phyloP scores from a whole-genome alignment of 2,113 vertebrate genomes.

The Sphaerodactylus townsendi region DNA sequence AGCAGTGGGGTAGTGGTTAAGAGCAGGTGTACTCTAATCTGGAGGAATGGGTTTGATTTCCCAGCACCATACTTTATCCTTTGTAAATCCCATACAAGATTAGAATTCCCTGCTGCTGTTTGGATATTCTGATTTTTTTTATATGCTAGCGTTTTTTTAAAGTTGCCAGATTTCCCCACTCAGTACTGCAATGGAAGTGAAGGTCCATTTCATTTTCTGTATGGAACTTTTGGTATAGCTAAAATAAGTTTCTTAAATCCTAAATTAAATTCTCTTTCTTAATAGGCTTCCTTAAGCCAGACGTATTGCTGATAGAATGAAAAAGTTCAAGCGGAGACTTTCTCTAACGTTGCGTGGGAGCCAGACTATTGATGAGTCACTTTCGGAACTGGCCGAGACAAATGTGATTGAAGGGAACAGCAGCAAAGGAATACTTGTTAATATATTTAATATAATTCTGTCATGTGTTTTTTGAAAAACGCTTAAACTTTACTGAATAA shows the following conservation, averaged over 20 bases:
- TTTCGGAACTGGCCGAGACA: conserved; percentile 97
- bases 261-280: conserved; percentile 33
- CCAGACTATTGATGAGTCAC: conserved; percentile 95
- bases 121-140: too few relatives aligned
- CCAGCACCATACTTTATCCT: too few relatives aligned
- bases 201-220: neutral
- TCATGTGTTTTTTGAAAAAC: neutral
- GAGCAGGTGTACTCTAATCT: too few relatives aligned
- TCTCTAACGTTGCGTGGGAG: conserved; percentile 94
- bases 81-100: too few relatives aligned
- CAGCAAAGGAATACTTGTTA: conserved; percentile 96
- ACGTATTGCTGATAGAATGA: conserved; percentile 89
- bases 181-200: too few relatives aligned
- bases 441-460: conserved; percentile 14
- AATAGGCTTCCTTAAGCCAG: conserved; percentile 80
- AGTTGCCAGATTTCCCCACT: too few relatives aligned
- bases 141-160: too few relatives aligned
- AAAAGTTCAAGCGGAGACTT: conserved; percentile 95
- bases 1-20: too few relatives aligned
- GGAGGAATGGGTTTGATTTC: too few relatives aligned
- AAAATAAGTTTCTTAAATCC: conserved; percentile 6
- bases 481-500: neutral
- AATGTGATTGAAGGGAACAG: conserved; percentile 97
- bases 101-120: too few relatives aligned
- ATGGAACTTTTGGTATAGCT: neutral